Evolutionary conservation across 2,113 vertebrate species (phyloP).

Genomic region (Cnemophilus loriae): DNA sequence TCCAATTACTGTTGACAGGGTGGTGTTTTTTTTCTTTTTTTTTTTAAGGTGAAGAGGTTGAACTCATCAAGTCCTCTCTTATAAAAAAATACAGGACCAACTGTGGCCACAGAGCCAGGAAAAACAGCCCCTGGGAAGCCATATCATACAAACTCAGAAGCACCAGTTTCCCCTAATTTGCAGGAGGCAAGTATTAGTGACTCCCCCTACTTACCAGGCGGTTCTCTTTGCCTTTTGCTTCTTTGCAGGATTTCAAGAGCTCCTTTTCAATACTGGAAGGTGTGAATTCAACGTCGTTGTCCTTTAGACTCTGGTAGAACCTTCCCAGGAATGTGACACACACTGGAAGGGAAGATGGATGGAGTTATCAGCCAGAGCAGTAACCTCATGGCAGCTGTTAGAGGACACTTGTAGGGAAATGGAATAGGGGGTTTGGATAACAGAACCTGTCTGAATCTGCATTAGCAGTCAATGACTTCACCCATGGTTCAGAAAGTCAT

Average conservation of each 20-base stretch:
- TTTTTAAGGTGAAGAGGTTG: not conserved
- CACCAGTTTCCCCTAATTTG: not conserved
- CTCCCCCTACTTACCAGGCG: slow-evolving; percentile 84
- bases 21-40: fast-evolving
- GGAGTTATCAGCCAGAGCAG: not conserved
- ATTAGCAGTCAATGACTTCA: not conserved
- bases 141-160: not conserved
- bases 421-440: not conserved
- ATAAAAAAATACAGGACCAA: not conserved
- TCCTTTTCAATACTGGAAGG: slow-evolving; percentile 84
- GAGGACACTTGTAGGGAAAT: not conserved
- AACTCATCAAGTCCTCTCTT: not conserved
- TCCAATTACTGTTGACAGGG: not conserved
- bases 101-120: not conserved
- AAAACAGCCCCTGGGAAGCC: not conserved
- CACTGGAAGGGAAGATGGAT: slow-evolving; percentile 75
- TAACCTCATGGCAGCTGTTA: not conserved
- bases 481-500: not conserved
- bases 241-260: slow-evolving; percentile 81
- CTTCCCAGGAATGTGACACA: slow-evolving; percentile 88
- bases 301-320: slow-evolving; percentile 88
- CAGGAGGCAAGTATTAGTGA: not conserved
- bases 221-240: slow-evolving; percentile 93
- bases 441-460: not conserved
- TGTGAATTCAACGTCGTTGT: slow-evolving; percentile 79